Evolutionary conservation across 2,797 vertebrate genomes (phyloP).

Genomic region (Smutsia temminckii): DNA sequence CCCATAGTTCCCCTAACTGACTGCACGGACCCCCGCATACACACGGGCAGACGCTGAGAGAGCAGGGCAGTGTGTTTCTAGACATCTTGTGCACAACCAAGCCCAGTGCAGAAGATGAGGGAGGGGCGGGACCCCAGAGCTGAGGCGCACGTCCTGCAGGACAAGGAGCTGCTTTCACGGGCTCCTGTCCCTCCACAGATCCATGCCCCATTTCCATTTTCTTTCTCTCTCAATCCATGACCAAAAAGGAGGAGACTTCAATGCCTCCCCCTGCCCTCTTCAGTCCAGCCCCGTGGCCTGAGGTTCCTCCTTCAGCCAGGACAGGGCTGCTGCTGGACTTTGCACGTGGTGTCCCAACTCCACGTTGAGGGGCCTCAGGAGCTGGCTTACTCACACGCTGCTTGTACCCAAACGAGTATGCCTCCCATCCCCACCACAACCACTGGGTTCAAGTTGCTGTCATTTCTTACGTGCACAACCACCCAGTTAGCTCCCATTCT

Average conservation of each 20-base stretch:
- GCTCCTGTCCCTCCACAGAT: neutral
- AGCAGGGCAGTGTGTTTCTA: accelerated
- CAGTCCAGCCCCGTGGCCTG: accelerated
- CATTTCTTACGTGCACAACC: neutral
- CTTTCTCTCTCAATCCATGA: accelerated
- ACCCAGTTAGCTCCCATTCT: neutral
- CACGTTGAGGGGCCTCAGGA: neutral
- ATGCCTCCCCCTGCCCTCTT: too few relatives aligned
- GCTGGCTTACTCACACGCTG: neutral
- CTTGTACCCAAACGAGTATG: accelerated
- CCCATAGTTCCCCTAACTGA: accelerated
- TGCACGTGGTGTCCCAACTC: accelerated
- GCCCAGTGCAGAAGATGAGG: accelerated
- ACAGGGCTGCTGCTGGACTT: neutral
- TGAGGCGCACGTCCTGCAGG: neutral
- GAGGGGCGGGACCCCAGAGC: neutral
- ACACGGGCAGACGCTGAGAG: accelerated
- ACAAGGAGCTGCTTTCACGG: neutral
- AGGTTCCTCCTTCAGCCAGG: neutral
- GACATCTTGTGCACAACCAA: accelerated
- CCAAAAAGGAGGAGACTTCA: neutral
- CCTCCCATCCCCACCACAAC: neutral
- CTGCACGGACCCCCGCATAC: neutral
- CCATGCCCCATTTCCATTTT: neutral
- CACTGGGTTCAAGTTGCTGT: too few relatives aligned